A percentile compares a stretch with the other conserved stretches of the same genome.
Conservation (phyloP, 2,888 invertebrate genomes). For the Leptothorax acervorum region DNA sequence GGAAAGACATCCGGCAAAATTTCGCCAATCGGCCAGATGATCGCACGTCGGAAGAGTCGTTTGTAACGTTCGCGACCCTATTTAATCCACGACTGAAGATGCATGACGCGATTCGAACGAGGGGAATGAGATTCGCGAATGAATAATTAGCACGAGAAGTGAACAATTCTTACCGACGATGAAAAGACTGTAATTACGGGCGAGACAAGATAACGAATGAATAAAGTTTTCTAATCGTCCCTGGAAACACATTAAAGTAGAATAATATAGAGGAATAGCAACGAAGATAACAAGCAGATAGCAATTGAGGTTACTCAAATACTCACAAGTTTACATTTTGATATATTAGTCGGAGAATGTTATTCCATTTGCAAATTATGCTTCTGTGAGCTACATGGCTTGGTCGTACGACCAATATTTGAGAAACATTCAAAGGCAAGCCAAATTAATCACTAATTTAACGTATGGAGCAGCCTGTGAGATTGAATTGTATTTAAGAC, state of each 20-base stretch:
- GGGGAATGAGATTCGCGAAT: conserved; percentile 6
- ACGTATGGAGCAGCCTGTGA: neutral
- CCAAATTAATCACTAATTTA: conserved; percentile 43
- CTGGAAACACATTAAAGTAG: neutral
- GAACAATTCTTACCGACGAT: neutral
- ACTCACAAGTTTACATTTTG: conserved; percentile 19
- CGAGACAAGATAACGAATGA: neutral
- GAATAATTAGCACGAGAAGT: conserved; percentile 9
- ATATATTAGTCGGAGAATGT: neutral
- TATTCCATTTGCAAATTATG: conserved; percentile 42
- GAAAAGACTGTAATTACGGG: neutral
- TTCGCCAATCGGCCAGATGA: conserved; percentile 9
- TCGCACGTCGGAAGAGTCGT: conserved; percentile 30
- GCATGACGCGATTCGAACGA: conserved; percentile 13
- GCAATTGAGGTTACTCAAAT: conserved; percentile 33
- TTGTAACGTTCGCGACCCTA: conserved; percentile 38
- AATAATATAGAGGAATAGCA: neutral
- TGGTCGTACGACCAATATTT: conserved; percentile 28
- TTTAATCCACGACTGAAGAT: conserved; percentile 29
- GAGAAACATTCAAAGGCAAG: conserved; percentile 27
- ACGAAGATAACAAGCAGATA: neutral
- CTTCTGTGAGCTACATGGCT: neutral
- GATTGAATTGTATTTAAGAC: conserved; percentile 45
- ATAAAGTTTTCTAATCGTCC: neutral
- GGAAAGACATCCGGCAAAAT: conserved; percentile 5